These are phyloP conservation scores for Manacus vitellinus DNA, from an alignment of 2,113 vertebrate species.

Conservation along the genomic window DNA sequence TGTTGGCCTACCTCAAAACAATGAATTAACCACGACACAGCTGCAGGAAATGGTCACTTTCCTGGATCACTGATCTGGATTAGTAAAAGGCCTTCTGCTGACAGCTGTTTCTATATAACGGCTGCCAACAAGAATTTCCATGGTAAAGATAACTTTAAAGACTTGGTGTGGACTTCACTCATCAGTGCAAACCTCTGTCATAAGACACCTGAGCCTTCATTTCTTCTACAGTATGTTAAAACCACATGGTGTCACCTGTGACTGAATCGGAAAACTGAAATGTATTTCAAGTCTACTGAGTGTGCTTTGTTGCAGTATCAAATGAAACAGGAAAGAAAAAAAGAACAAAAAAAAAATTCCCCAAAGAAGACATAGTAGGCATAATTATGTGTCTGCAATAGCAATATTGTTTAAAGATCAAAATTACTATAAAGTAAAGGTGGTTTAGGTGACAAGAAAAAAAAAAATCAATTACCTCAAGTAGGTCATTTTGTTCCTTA, in stretches of 20 bases:
- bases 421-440: not conserved
- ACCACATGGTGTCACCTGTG: not conserved
- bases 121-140: not conserved
- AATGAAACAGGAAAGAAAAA: not conserved
- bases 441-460: not conserved
- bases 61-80: not conserved
- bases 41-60: not conserved
- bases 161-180: not conserved
- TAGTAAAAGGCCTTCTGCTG: not conserved
- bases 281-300: not conserved
- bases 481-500: constrained; percentile 74
- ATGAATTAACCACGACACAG: not conserved
- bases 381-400: not conserved
- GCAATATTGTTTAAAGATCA: not conserved
- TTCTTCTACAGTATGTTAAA: not conserved
- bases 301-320: not conserved
- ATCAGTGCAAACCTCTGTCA: not conserved
- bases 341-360: not conserved
- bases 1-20: not conserved
- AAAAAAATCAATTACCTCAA: constrained; percentile 78
- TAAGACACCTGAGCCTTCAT: not conserved
- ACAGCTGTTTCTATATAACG: not conserved
- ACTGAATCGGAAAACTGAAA: not conserved
- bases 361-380: not conserved
- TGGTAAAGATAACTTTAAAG: not conserved